Conservation (phyloP, 2,888 invertebrate genomes). For the Mimachlamys varia region DNA sequence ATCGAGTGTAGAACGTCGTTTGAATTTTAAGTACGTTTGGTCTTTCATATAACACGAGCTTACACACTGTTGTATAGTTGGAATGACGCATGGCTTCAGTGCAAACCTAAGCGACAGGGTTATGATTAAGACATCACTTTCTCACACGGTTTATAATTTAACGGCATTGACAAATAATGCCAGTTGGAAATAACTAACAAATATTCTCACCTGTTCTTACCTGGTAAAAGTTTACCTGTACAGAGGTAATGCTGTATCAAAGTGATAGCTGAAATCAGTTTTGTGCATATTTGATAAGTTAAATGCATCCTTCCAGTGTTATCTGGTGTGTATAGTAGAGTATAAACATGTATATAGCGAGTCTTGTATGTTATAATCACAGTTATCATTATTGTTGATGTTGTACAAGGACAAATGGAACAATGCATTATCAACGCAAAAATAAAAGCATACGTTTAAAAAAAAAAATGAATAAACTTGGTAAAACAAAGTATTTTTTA, state of each 20-base stretch:
- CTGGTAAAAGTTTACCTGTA: neutral
- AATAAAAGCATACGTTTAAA: too few species aligned
- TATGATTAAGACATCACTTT: constrained; percentile 3
- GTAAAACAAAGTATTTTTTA: too few species aligned
- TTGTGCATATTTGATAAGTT: neutral
- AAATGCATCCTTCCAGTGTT: too few species aligned
- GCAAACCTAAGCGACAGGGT: neutral
- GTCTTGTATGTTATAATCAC: too few species aligned
- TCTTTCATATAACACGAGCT: constrained; percentile 21
- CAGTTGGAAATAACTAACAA: constrained; percentile 17
- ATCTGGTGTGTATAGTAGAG: too few species aligned
- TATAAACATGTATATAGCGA: too few species aligned
- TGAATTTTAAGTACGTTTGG: constrained; percentile 6
- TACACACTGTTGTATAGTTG: neutral
- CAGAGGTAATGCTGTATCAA: neutral
- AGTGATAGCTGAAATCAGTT: neutral
- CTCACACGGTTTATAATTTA: constrained; percentile 24
- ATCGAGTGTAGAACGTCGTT: constrained; percentile 28
- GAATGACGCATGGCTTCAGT: constrained; percentile 24
- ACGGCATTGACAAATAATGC: constrained; percentile 18
- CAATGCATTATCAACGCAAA: too few species aligned
- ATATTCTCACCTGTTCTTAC: constrained; percentile 17
- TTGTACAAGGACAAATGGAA: too few species aligned
- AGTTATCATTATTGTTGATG: too few species aligned
- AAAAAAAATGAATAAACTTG: too few species aligned